Conservation (phyloP, 2,797 vertebrate genomes). For the Dallia pectoralis region DNA sequence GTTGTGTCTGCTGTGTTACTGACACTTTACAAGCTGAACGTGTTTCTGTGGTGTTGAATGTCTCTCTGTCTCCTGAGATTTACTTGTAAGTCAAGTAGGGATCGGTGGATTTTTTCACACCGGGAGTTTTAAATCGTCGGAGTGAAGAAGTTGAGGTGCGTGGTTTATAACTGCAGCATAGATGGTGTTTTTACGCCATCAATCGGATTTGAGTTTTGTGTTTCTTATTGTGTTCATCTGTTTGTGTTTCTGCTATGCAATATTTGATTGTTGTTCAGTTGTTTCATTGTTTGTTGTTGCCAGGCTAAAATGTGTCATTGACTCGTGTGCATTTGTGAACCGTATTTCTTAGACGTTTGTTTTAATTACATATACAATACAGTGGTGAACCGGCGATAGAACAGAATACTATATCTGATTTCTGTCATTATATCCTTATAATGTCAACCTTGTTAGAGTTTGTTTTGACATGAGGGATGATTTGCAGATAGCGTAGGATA, state of each 20-base stretch:
- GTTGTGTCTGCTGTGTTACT: not conserved
- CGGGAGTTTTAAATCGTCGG: not conserved
- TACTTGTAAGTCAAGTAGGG: not conserved
- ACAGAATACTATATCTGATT: not conserved
- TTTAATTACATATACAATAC: not conserved
- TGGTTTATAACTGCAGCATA: not conserved
- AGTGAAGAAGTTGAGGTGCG: not conserved
- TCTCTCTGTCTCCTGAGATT: not conserved
- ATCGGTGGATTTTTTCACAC: not conserved
- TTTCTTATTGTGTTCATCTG: not conserved
- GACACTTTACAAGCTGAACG: not conserved
- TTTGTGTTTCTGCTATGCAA: not conserved
- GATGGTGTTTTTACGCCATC: not conserved
- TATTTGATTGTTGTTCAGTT: not conserved
- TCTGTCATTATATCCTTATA: not conserved
- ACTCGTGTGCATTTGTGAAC: not conserved
- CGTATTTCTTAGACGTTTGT: not conserved
- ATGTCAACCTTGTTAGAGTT: not conserved
- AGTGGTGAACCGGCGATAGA: not conserved
- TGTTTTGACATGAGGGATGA: not conserved
- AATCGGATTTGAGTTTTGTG: not conserved
- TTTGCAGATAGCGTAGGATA: not conserved
- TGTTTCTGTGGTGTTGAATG: not conserved
- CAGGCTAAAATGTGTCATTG: not conserved
- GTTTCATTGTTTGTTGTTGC: not conserved